Base-by-base conservation (phyloP, 2,888 invertebrate genomes). In the Oscheius myriophilus region DNA sequence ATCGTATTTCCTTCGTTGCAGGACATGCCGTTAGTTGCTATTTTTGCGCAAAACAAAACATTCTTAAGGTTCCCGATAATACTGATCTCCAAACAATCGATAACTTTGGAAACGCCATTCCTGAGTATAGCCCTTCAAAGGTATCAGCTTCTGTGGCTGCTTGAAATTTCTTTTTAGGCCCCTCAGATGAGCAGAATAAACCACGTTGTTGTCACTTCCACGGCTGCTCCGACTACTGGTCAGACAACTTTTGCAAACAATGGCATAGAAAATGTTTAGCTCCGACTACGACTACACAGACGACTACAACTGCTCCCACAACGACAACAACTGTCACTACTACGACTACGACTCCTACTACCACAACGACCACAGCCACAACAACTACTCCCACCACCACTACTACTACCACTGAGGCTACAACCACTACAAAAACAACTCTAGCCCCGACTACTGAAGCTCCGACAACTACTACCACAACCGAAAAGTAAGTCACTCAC, bases 361-460 rank as follows among this genome's bases (percentile, higher is more conserved):
- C 71, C 3, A 64, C 58, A 25, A 64, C 58, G 3, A 4, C 54
- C 1, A 62, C 63, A 16, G 58, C 63, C 16, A 64, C 67, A 12
- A 66, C 71, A 3, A 69, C 62, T 2, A 65, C 69, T 39, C 33
- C 41, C 12, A 41, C 12, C 54, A 42, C 52, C 3, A 54, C 71
- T 9, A 57, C 67, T 9, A 65, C 65, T 25, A 45, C 62, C 14
- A 69, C 54, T 25, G 39, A 54, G 16, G 25, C 21, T 9, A 55
- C 64, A 23, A 55, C 58, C 11, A 54, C 45, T 12, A 52, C 66
- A 45, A 67, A 63, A 1, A 57, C 57, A 9, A 53, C 62, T 7
- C 55, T 33, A 49, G 61, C 46, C 1, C 63, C 76, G 53, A 41
- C 63, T 3, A 68, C 71, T 45, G 52, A 70, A 58, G 69, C 70